Percentiles rank a stretch among this genome's conserved stretches.
Evolutionary conservation across 2,113 vertebrate genomes (phyloP).

Genomic region (Hiodon alosoides): DNA sequence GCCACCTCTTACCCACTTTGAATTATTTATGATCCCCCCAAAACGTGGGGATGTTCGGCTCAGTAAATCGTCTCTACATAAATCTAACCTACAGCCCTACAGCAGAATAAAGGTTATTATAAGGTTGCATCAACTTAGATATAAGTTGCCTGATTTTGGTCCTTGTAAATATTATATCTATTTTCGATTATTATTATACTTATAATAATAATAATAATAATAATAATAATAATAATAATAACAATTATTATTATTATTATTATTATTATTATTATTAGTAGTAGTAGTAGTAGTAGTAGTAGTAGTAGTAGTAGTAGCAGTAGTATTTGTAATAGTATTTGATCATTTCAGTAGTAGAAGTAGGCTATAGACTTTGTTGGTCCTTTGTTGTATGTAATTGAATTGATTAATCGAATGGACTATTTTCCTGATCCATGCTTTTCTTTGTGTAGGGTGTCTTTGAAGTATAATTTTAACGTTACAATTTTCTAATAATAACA

Average conservation of each 20-base stretch:
- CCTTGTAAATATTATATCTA: not conserved
- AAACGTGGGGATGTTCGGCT: conserved; percentile 71
- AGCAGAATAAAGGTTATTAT: conserved; percentile 34
- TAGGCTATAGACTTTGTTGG: too few species aligned
- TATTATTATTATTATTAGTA: too few species aligned
- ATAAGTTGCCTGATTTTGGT: conserved; percentile 11
- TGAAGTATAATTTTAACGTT: too few species aligned
- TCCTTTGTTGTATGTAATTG: too few species aligned
- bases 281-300: too few species aligned
- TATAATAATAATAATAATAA: not conserved
- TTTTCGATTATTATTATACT: not conserved
- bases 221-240: too few species aligned
- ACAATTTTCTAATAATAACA: too few species aligned
- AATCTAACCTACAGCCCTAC: conserved; percentile 43
- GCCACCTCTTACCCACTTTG: conserved; percentile 44
- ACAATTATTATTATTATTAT: not conserved
- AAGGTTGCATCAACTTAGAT: conserved; percentile 15
- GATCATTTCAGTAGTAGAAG: not conserved
- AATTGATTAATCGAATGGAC: too few species aligned
- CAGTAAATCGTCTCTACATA: conserved; percentile 75
- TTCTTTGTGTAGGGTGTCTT: too few species aligned
- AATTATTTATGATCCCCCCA: conserved; percentile 86
- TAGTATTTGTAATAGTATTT: too few species aligned
- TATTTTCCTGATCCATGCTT: too few species aligned
- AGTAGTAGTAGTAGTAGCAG: not conserved